A percentile compares a stretch with the other conserved stretches of the same genome.
phyloP scores from a whole-genome alignment of 2,888 invertebrate species.

The Epicampocera succincta region DNA sequence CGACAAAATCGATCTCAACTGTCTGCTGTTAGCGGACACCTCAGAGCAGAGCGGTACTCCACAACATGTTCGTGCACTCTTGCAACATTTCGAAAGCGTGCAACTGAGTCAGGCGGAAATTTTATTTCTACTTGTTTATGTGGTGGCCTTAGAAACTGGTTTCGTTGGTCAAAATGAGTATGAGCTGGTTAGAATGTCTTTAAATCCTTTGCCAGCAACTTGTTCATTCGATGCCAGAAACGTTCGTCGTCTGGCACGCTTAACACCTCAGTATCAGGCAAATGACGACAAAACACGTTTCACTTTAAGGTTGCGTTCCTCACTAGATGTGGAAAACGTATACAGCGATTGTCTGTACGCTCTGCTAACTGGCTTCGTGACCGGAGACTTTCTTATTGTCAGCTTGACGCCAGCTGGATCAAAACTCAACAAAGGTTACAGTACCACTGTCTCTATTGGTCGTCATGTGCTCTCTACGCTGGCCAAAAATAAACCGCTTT shows the following conservation, averaged over 20 bases:
- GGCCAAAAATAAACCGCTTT: constrained; percentile 72
- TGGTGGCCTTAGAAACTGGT: constrained; percentile 78
- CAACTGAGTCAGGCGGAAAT: constrained; percentile 72
- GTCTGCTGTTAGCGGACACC: constrained; percentile 75
- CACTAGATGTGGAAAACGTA: constrained; percentile 12
- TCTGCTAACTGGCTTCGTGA: constrained; percentile 74
- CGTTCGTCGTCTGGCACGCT: constrained; percentile 68
- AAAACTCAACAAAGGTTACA: constrained; percentile 73
- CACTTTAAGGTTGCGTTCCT: constrained; percentile 67
- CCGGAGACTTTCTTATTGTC: constrained; percentile 78
- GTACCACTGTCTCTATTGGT: constrained; percentile 77
- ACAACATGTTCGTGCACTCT: constrained; percentile 74
- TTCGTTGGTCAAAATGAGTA: constrained; percentile 73
- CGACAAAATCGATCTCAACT: constrained; percentile 53
- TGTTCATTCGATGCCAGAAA: constrained; percentile 75
- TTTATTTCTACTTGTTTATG: constrained; percentile 76
- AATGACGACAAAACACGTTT: constrained; percentile 51
- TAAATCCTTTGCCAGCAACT: constrained; percentile 70
- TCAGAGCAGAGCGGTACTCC: constrained; percentile 74
- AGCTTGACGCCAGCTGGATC: constrained; percentile 75
- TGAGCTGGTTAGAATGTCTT: constrained; percentile 40
- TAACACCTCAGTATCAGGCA: constrained; percentile 34
- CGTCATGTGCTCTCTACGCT: constrained; percentile 77
- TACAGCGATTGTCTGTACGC: constrained; percentile 51
- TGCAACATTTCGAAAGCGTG: constrained; percentile 68